A percentile compares a stretch with the other conserved stretches of the same genome.
Conservation (phyloP, 2,797 vertebrate species). For the Rachycentron canadum region DNA sequence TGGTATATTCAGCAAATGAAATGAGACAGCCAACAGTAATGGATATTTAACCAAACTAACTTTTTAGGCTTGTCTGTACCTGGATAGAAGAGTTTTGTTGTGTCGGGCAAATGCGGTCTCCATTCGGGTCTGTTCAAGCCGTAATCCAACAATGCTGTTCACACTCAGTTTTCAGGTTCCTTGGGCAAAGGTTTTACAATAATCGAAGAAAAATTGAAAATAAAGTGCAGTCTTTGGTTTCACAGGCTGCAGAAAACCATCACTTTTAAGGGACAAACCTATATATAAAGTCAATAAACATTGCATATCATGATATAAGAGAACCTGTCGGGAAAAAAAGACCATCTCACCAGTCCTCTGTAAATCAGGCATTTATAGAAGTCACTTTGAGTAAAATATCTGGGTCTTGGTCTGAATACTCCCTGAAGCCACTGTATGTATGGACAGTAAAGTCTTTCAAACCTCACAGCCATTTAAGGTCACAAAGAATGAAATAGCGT, state of each 20-base stretch:
- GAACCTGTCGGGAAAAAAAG: too few relatives aligned
- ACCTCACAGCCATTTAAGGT: not conserved
- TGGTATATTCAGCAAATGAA: constrained; percentile 34
- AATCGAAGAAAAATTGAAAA: not conserved
- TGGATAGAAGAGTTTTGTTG: not conserved
- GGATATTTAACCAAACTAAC: not conserved
- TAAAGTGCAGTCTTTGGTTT: not conserved
- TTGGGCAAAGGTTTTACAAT: not conserved
- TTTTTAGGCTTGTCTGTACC: not conserved
- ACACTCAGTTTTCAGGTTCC: not conserved
- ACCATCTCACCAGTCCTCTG: too few relatives aligned
- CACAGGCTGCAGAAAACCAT: constrained; percentile 5
- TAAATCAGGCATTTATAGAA: too few relatives aligned
- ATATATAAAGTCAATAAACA: too few relatives aligned
- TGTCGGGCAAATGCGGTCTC: not conserved
- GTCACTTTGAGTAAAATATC: too few relatives aligned
- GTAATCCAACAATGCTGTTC: not conserved
- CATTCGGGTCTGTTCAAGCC: not conserved
- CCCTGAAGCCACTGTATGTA: not conserved
- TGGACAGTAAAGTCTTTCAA: not conserved
- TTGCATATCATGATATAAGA: too few relatives aligned
- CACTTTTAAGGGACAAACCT: too few relatives aligned
- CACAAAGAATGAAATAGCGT: not conserved
- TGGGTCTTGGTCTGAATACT: too few relatives aligned
- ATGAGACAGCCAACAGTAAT: not conserved